Percentiles rank a stretch among this genome's conserved stretches.
Conservation (phyloP, 2,113 vertebrate genomes). For the Ptilonorhynchus violaceus region DNA sequence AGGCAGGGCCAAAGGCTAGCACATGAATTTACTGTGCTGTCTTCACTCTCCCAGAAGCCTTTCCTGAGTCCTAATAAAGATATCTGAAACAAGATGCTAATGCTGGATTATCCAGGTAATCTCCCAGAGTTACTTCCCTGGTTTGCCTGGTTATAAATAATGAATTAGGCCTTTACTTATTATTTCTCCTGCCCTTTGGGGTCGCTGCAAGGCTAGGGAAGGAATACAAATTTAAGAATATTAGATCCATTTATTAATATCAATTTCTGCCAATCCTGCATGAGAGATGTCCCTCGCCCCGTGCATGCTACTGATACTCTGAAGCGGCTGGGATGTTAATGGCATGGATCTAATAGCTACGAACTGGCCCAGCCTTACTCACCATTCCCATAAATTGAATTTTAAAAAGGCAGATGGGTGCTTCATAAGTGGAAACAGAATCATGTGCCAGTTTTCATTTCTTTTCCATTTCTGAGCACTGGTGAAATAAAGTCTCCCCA, state of each 20-base stretch:
- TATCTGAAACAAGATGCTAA: conserved; percentile 40
- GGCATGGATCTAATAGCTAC: conserved; percentile 31
- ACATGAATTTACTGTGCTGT: neutral
- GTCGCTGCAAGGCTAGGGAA: conserved; percentile 11
- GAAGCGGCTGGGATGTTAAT: conserved; percentile 1
- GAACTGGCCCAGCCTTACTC: neutral
- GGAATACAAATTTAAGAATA: conserved; percentile 65
- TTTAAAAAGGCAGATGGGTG: conserved; percentile 52
- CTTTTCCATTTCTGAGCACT: neutral
- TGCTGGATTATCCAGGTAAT: conserved; percentile 62
- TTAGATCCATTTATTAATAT: conserved; percentile 60
- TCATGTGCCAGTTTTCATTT: conserved; percentile 51
- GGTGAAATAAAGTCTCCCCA: conserved; percentile 28
- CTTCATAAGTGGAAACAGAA: conserved; percentile 46
- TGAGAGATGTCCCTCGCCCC: neutral
- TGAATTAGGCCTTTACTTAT: conserved; percentile 61
- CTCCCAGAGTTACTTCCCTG: conserved; percentile 31
- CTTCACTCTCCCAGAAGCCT: neutral
- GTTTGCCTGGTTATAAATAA: conserved; percentile 63
- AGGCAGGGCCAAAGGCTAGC: conserved; percentile 31
- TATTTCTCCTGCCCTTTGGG: conserved; percentile 63
- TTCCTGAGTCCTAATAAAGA: conserved; percentile 55
- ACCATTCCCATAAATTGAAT: conserved; percentile 43
- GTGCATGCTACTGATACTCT: neutral
- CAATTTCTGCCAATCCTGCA: conserved; percentile 36